Base-by-base conservation (phyloP, 2,797 vertebrate genomes). In the Cichlasoma orientale region DNA sequence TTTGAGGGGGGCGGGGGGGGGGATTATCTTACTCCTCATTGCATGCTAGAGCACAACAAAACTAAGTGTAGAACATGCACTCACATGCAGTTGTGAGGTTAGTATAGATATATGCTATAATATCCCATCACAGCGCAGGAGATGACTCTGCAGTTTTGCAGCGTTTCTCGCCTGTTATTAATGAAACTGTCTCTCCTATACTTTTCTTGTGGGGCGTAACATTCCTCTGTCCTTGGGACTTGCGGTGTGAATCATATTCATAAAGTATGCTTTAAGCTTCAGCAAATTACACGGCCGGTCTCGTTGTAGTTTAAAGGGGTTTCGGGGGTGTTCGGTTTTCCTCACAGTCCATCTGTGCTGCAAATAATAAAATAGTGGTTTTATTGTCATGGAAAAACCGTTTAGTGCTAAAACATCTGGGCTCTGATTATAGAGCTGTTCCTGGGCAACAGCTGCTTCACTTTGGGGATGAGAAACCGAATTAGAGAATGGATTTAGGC, bases 121-220 rank as follows among this genome's bases (percentile, higher is more conserved):
- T 90, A 87, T 87, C 75, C 55, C 77, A 78, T 83, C 79, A 61
- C 59, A 75, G 58, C 29, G 44, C 54, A 77, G 69, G 53, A 84
- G 88, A 85, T 91, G 90, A 91, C 57, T 88, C 86, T 80, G 90
- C 91, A 92, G 68, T 89, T 87, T 85, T 75, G 47, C 82, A 44
- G 82, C 75, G 41, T 90, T 91, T 90, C 81, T 78, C 84, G 85
- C 88, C 91, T 89, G 72, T 93, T 92, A 92, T 94, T 94, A 93
- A 93, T 92, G 73, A 88, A 92, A 93, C 74, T 75, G 84, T 86
- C 86, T 91, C 77, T 83, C 31, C 53, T 82, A 52, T 59, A 78
- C 81, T 81, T 88, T 86, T 63, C 80, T 77, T 86, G 29, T 21
- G 33, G 33, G 69, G 21, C 79, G 73, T 77, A 82, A 83, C 87